A percentile compares a stretch with the other conserved stretches of the same genome.
These are phyloP conservation scores for Harpalus rubripes DNA, from an alignment of 2,888 invertebrate genomes.

Conservation along the genomic window DNA sequence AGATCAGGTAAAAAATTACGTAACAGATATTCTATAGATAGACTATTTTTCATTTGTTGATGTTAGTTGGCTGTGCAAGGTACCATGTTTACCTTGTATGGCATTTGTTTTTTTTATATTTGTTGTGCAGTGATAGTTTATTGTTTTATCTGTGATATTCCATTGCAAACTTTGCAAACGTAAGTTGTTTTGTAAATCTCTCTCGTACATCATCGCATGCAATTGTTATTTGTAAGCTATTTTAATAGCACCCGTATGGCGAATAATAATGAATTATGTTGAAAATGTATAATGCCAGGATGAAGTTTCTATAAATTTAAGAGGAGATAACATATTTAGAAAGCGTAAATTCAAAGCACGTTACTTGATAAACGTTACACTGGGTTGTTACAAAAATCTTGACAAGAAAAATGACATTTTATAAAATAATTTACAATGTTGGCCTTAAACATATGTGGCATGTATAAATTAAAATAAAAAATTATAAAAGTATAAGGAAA, in stretches of 20 bases:
- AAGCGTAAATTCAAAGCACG: slow-evolving; percentile 41
- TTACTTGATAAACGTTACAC: slow-evolving; percentile 30
- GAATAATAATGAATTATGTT: slow-evolving; percentile 28
- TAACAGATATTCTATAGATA: slow-evolving; percentile 27
- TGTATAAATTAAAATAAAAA: neutral
- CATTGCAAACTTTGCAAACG: neutral
- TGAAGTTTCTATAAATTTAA: slow-evolving; percentile 30
- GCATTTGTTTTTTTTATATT: neutral
- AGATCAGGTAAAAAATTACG: slow-evolving; percentile 39
- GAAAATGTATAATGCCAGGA: slow-evolving; percentile 8
- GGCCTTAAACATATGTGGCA: neutral
- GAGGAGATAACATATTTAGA: slow-evolving; percentile 32
- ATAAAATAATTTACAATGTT: neutral
- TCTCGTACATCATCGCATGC: neutral
- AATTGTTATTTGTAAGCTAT: slow-evolving; percentile 14
- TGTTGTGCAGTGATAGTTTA: slow-evolving; percentile 40
- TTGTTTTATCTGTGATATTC: slow-evolving; percentile 14
- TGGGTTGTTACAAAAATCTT: slow-evolving; percentile 22
- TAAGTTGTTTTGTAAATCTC: slow-evolving; percentile 3
- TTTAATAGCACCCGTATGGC: slow-evolving; percentile 20
- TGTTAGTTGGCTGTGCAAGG: neutral
- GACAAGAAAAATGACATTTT: slow-evolving; percentile 31
- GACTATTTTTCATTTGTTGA: neutral
- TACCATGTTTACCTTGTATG: slow-evolving; percentile 10
- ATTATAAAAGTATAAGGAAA: neutral